Evolutionary conservation across 2,888 invertebrate genomes (phyloP).

Genomic region (Clanis bilineata): DNA sequence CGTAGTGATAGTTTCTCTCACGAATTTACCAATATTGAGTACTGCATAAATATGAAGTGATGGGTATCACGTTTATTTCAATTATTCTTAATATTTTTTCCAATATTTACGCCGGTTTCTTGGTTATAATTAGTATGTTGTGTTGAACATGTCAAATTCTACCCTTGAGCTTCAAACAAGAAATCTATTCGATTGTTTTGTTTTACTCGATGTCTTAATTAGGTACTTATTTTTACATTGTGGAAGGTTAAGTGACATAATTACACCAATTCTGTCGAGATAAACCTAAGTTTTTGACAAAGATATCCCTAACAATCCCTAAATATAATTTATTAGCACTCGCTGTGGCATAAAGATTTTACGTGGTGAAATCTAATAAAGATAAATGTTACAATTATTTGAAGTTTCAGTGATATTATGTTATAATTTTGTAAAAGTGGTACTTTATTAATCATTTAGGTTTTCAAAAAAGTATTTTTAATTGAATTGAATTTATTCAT

Average conservation of each 20-base stretch:
- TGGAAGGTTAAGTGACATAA: neutral
- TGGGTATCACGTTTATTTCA: neutral
- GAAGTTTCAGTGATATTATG: neutral
- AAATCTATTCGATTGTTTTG: constrained; percentile 19
- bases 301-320: neutral
- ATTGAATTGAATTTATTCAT: too few relatives aligned
- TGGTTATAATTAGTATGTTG: constrained; percentile 64
- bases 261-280: neutral
- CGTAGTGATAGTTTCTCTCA: constrained; percentile 20
- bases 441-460: too few relatives aligned
- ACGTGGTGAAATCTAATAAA: neutral
- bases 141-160: constrained; percentile 50
- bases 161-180: constrained; percentile 50
- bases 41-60: neutral
- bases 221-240: neutral
- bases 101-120: constrained; percentile 55
- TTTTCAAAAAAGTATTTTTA: too few relatives aligned
- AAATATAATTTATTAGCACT: too few relatives aligned
- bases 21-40: constrained; percentile 1
- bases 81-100: neutral
- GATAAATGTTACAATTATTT: too few relatives aligned
- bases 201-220: neutral
- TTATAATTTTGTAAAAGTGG: neutral
- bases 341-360: neutral
- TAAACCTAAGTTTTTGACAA: neutral